Conservation (phyloP, 1,140 invertebrate genomes). For the Heliothis virescens region DNA sequence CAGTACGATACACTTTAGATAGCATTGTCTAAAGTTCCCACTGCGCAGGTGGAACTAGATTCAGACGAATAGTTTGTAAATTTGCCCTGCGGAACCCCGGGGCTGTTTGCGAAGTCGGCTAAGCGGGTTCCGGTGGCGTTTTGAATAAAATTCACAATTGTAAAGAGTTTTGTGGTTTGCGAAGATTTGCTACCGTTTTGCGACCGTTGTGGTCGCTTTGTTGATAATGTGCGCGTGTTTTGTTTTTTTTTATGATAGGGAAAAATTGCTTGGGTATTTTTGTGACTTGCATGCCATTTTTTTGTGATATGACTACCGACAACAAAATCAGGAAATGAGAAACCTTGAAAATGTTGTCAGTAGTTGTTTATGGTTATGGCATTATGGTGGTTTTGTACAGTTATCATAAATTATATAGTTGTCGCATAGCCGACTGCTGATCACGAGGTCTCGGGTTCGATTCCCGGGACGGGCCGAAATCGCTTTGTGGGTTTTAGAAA, state of each 20-base stretch:
- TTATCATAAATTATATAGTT: not conserved
- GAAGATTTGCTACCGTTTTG: not conserved
- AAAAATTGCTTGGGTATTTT: too few species aligned
- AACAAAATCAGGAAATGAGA: too few species aligned
- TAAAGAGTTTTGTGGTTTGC: slow-evolving; percentile 12
- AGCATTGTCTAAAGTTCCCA: slow-evolving; percentile 24
- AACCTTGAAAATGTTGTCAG: too few species aligned
- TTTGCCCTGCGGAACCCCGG: slow-evolving; percentile 20
- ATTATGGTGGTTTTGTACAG: too few species aligned
- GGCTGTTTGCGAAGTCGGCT: slow-evolving; percentile 39
- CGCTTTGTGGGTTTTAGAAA: too few species aligned
- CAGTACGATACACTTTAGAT: slow-evolving; percentile 12
- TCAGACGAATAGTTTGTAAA: slow-evolving; percentile 26
- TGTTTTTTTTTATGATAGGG: not conserved
- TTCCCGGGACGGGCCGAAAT: too few species aligned
- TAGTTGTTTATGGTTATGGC: too few species aligned
- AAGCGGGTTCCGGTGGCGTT: slow-evolving; percentile 17
- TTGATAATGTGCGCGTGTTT: not conserved
- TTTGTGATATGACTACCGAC: too few species aligned
- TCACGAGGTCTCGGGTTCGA: too few species aligned
- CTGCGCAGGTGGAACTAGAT: slow-evolving; percentile 1
- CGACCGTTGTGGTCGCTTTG: not conserved
- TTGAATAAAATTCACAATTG: slow-evolving; percentile 22
- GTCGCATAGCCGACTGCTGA: too few species aligned
- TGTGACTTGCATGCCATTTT: too few species aligned